Evolutionary conservation across 2,888 invertebrate species (phyloP).

Genomic region (Rotaria socialis): DNA sequence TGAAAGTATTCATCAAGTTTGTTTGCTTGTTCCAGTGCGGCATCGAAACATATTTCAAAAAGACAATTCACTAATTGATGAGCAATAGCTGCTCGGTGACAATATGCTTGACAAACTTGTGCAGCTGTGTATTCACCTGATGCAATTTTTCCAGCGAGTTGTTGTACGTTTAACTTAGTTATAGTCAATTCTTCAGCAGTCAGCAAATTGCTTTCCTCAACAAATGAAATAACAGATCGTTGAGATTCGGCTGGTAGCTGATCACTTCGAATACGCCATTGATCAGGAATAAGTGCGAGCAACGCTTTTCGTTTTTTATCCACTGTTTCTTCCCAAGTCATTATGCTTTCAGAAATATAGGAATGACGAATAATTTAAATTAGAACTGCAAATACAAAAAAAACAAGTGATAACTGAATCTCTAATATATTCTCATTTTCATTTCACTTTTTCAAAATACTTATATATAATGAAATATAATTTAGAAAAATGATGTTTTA

Average conservation of each 20-base stretch:
- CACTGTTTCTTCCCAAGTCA: neutral
- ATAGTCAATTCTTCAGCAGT: neutral
- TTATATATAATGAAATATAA: too few relatives aligned
- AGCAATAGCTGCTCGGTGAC: neutral
- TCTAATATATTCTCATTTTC: too few relatives aligned
- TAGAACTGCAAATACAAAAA: too few relatives aligned
- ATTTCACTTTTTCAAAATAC: too few relatives aligned
- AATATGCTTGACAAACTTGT: neutral
- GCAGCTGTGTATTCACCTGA: neutral
- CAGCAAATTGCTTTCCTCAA: neutral
- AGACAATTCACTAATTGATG: neutral
- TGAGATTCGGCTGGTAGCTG: neutral
- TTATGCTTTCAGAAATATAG: neutral
- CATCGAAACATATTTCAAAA: neutral
- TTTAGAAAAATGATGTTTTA: too few relatives aligned
- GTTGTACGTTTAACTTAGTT: neutral
- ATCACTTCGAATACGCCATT: neutral
- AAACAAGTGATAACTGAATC: too few relatives aligned
- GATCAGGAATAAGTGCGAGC: neutral
- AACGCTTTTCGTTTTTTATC: neutral
- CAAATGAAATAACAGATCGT: neutral
- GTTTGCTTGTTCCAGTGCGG: neutral
- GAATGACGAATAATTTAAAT: too few relatives aligned
- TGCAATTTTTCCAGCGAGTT: neutral
- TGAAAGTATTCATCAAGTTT: constrained; percentile 3